Conservation (phyloP, 2,888 invertebrate species). For the Drosophila sordidapex region DNA sequence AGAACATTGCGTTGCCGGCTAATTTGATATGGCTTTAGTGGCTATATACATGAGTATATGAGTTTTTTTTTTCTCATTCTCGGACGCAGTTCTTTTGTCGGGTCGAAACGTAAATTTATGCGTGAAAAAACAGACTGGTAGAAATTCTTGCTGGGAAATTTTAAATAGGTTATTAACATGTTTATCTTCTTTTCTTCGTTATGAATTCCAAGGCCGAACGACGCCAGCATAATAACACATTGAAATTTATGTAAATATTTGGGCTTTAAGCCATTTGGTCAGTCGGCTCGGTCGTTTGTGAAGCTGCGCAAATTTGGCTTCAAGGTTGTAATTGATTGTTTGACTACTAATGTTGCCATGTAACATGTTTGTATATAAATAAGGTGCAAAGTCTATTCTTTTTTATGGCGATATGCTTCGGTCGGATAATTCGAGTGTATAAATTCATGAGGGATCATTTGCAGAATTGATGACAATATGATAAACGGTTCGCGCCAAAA, state of each 20-base stretch:
- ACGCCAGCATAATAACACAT: slow-evolving; percentile 73
- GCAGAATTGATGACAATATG: slow-evolving; percentile 31
- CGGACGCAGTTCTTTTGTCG: slow-evolving; percentile 28
- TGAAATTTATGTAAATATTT: slow-evolving; percentile 74
- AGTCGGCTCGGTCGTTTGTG: slow-evolving; percentile 18
- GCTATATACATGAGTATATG: slow-evolving; percentile 22
- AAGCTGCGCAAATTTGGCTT: slow-evolving; percentile 45
- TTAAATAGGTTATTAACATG: slow-evolving; percentile 79
- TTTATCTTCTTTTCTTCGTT: slow-evolving; percentile 75
- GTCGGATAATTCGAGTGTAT: slow-evolving; percentile 11
- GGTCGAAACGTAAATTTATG: slow-evolving; percentile 53
- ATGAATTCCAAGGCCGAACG: slow-evolving; percentile 70
- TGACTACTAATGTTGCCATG: slow-evolving; percentile 22
- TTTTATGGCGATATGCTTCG: slow-evolving; percentile 1
- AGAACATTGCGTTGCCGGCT: slow-evolving; percentile 71
- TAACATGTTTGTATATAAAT: slow-evolving; percentile 18
- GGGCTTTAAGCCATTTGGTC: slow-evolving; percentile 54
- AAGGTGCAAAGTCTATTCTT: slow-evolving; percentile 15
- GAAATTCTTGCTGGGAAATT: slow-evolving; percentile 78
- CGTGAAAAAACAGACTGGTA: slow-evolving; percentile 54
- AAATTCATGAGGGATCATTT: slow-evolving; percentile 11
- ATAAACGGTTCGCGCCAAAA: not conserved
- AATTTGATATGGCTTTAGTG: slow-evolving; percentile 62
- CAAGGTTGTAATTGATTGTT: slow-evolving; percentile 54
- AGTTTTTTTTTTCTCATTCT: slow-evolving; percentile 9